Evolutionary conservation across 2,113 vertebrate genomes (phyloP).

Genomic region (rabbit (Oryctolagus cuniculus)): mOryCun1.1 NC_091435.1:94169001-94169500

Average conservation of each 20-base stretch:
- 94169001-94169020: neutral
- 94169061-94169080: neutral
- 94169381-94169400: constrained; percentile 26
- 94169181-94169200: neutral
- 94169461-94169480: neutral
- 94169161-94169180: neutral
- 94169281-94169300: neutral
- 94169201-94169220: neutral
- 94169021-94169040: neutral
- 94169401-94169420: constrained; percentile 55
- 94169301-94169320: constrained; percentile 76
- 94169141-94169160: neutral
- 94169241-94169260: neutral
- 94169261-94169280: neutral
- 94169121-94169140: neutral
- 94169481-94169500: neutral
- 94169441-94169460: neutral
- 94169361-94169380: constrained; percentile 55
- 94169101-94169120: neutral
- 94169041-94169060: neutral
- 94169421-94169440: constrained; percentile 42
- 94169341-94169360: constrained; percentile 69
- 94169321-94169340: constrained; percentile 55
- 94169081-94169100: neutral
- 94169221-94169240: neutral